These are phyloP conservation scores for Notoglanidium macrostoma DNA, from an alignment of 2,797 vertebrate species.

Conservation along the genomic window DNA sequence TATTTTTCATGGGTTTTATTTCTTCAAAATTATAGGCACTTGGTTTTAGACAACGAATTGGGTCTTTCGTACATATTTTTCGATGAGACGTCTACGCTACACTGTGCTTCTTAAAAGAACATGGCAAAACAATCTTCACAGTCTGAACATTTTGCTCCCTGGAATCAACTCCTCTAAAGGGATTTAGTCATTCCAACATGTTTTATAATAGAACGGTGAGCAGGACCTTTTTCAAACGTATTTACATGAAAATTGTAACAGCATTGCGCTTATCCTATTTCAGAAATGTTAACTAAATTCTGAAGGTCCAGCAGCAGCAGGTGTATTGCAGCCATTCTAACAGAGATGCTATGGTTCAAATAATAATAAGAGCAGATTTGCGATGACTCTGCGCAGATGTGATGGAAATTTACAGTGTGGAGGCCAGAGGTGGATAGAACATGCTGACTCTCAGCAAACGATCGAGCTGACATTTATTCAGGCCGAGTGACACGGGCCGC, in stretches of 20 bases:
- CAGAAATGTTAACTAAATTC: conserved; percentile 14
- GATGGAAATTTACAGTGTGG: conserved; percentile 46
- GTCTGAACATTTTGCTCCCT: neutral
- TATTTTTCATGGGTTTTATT: neutral
- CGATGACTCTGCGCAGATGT: conserved; percentile 10
- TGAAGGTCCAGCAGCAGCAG: neutral
- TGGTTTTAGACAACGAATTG: neutral
- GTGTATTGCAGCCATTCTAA: neutral
- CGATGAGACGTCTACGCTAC: neutral
- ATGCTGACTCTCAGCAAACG: conserved; percentile 50
- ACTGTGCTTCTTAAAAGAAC: neutral
- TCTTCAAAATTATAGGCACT: neutral
- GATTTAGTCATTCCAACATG: neutral
- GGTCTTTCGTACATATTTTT: neutral
- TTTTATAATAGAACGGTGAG: neutral
- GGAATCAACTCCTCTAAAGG: neutral
- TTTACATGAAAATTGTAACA: neutral
- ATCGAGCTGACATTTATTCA: conserved; percentile 49
- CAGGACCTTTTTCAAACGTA: neutral
- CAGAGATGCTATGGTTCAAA: conserved; percentile 4
- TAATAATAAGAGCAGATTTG: conserved; percentile 38
- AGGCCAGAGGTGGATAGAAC: conserved; percentile 48
- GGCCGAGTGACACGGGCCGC: conserved; percentile 40
- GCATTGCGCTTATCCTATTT: neutral
- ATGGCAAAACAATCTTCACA: neutral